Evolutionary conservation across 2,888 invertebrate genomes (phyloP).

Genomic region (Rotaria sp.): DNA sequence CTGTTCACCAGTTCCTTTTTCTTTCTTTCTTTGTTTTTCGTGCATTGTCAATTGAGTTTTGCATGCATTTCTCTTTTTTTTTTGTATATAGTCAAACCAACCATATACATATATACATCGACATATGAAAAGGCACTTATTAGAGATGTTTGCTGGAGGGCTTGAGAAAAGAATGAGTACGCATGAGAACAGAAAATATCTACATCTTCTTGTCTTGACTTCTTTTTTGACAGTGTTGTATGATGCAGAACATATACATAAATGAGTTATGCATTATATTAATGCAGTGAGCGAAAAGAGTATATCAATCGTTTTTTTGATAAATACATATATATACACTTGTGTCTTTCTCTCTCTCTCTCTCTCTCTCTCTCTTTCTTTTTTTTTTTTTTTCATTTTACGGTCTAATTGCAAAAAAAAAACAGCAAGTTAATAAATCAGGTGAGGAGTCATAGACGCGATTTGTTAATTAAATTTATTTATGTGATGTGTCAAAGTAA

Average conservation of each 20-base stretch:
- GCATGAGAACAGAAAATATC: neutral
- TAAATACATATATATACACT: neutral
- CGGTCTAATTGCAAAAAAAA: neutral
- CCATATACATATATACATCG: neutral
- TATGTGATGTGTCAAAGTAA: neutral
- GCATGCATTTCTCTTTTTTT: neutral
- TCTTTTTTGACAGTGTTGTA: neutral
- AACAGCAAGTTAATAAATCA: slow-evolving; percentile 1
- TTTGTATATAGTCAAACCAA: neutral
- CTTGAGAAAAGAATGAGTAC: neutral
- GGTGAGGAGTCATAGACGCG: neutral
- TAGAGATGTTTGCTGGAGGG: neutral
- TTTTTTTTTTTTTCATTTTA: slow-evolving; percentile 13
- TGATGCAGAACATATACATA: neutral
- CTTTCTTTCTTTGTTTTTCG: neutral
- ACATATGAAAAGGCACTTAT: slow-evolving; percentile 12
- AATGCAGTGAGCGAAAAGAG: neutral
- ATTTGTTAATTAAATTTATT: slow-evolving; percentile 10
- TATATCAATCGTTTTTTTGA: neutral
- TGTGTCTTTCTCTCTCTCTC: neutral
- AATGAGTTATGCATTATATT: neutral
- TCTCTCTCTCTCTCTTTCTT: too few species aligned
- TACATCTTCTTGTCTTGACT: neutral
- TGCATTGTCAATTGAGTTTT: neutral
- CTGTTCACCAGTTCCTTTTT: neutral